These are phyloP conservation scores for Rynchops niger DNA, from an alignment of 2,113 vertebrate species.

Conservation along the genomic window DNA sequence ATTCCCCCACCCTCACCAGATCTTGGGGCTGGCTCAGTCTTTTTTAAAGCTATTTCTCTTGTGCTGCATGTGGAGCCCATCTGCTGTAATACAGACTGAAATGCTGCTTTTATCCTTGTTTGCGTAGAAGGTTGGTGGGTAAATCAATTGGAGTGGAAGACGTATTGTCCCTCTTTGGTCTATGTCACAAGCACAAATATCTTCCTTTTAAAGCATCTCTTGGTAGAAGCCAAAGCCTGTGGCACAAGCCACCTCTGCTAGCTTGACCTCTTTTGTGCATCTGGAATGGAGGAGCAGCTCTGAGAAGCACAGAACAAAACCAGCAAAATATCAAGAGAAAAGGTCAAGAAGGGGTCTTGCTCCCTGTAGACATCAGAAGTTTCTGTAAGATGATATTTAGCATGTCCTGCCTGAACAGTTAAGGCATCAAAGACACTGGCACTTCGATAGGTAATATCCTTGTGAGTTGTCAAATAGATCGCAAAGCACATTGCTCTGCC, in stretches of 20 bases:
- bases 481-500: background rate
- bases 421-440: constrained; percentile 24
- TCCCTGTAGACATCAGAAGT: constrained; percentile 66
- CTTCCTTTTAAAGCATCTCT: constrained; percentile 50
- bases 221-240: constrained; percentile 42
- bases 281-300: constrained; percentile 37
- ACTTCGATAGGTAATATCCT: constrained; percentile 40
- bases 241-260: constrained; percentile 57
- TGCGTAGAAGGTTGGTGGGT: constrained; percentile 31
- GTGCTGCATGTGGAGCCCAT: constrained; percentile 50
- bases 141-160: constrained; percentile 58
- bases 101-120: constrained; percentile 59
- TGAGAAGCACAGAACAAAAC: constrained; percentile 57
- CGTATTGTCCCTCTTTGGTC: constrained; percentile 17
- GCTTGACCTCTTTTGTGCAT: constrained; percentile 58
- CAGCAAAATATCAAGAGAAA: constrained; percentile 50
- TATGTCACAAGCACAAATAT: constrained; percentile 51
- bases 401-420: constrained; percentile 55
- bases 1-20: constrained; percentile 21
- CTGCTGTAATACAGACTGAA: constrained; percentile 57
- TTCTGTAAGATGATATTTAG: constrained; percentile 65
- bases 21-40: constrained; percentile 47
- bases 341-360: constrained; percentile 57
- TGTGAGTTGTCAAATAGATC: background rate
- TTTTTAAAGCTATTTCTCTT: constrained; percentile 52